Conservation (phyloP, 2,113 vertebrate genomes). For the Rhadina sibilatrix region DNA sequence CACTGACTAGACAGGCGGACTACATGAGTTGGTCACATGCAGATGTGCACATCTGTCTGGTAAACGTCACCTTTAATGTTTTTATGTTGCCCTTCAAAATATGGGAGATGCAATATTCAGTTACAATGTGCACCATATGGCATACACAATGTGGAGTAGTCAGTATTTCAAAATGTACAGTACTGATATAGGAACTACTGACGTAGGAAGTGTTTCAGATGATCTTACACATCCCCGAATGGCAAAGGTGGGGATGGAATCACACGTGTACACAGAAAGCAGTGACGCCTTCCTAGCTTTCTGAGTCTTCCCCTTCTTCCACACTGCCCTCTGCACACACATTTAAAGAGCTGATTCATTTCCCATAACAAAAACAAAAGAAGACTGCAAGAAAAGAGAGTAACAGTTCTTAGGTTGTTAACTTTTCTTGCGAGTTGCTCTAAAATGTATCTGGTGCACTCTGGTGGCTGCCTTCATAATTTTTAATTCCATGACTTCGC, state of each 20-base stretch:
- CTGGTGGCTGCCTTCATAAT: conserved; percentile 51
- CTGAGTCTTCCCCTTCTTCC: background rate
- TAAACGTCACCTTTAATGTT: background rate
- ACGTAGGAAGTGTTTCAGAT: background rate
- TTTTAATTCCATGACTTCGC: background rate
- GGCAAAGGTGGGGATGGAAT: background rate
- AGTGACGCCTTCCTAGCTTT: background rate
- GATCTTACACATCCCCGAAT: background rate
- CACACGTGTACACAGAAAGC: background rate
- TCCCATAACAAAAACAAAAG: background rate
- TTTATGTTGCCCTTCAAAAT: background rate
- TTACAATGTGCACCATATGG: background rate
- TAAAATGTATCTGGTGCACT: conserved; percentile 57
- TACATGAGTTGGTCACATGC: background rate
- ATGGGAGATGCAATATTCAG: fast-evolving
- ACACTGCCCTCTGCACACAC: background rate
- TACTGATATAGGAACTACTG: background rate
- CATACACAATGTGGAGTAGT: background rate
- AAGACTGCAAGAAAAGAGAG: background rate
- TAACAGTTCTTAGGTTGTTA: background rate
- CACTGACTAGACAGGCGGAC: background rate
- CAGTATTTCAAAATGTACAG: background rate
- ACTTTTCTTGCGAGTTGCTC: background rate
- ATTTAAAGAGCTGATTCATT: background rate
- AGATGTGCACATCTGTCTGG: background rate